A percentile compares a stretch with the other conserved stretches of the same genome.
These are phyloP conservation scores for Neostethus bicornis DNA, from an alignment of 2,797 vertebrate genomes.

Conservation along the genomic window DNA sequence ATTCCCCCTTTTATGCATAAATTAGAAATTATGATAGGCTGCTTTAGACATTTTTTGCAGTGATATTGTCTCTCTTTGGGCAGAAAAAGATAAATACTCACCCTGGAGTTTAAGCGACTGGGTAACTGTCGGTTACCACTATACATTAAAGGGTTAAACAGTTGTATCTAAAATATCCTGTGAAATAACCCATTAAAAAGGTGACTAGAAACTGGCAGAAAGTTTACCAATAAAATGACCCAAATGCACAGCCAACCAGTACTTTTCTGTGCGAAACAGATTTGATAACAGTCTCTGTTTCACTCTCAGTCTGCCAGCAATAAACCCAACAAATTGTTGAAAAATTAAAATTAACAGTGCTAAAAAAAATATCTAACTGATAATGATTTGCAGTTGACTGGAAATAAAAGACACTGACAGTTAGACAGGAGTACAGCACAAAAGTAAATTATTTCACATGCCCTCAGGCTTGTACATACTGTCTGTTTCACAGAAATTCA, in stretches of 20 bases:
- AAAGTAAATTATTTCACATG: conserved; percentile 77
- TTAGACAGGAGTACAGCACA: conserved; percentile 69
- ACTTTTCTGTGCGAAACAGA: conserved; percentile 30
- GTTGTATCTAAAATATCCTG: conserved; percentile 5
- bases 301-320: conserved; percentile 36
- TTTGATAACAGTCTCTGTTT: conserved; percentile 35
- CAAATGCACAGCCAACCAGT: conserved; percentile 25
- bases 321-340: conserved; percentile 48
- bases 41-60: no score
- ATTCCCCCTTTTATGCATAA: no score
- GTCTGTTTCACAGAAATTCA: conserved; percentile 70
- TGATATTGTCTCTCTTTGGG: no score
- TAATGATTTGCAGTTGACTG: conserved; percentile 63
- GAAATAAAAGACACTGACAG: conserved; percentile 72
- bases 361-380: conserved; percentile 49
- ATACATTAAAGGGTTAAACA: no score
- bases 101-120: no score
- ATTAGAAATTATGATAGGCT: no score
- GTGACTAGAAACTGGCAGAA: conserved; percentile 7
- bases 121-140: no score
- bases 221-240: conserved; percentile 21
- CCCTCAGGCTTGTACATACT: conserved; percentile 69
- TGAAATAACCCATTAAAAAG: conserved; percentile 4
- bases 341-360: conserved; percentile 55
- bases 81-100: no score